Evolutionary conservation across 2,888 invertebrate species (phyloP).

Genomic region (Chymomyza procnemis): DNA sequence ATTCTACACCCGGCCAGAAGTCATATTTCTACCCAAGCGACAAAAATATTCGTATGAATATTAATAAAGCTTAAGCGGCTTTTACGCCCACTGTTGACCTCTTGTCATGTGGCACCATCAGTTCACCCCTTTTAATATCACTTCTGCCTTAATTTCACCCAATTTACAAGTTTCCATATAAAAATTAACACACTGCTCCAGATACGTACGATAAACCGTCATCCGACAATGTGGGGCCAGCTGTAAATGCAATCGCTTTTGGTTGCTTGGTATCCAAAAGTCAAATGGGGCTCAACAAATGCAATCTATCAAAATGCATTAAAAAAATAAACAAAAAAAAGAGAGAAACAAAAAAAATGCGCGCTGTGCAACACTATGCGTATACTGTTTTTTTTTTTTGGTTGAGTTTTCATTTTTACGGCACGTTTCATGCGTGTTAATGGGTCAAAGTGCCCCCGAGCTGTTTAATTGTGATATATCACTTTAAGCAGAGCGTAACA

Average conservation of each 20-base stretch:
- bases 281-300: conserved; percentile 36
- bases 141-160: conserved; percentile 38
- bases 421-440: conserved; percentile 23
- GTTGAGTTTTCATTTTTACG: not conserved
- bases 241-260: not conserved
- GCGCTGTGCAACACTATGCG: not conserved
- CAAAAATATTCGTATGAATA: not conserved
- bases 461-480: conserved; percentile 67
- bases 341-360: conserved; percentile 17
- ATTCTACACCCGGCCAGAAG: not conserved
- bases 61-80: not conserved
- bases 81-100: not conserved
- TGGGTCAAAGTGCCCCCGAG: conserved; percentile 54
- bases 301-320: conserved; percentile 69
- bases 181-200: conserved; percentile 55
- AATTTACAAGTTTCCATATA: conserved; percentile 56
- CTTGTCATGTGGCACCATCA: not conserved
- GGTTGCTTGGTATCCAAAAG: not conserved
- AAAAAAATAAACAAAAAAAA: conserved; percentile 24
- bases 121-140: not conserved
- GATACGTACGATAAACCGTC: not conserved
- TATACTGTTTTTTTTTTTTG: not conserved
- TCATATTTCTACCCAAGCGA: not conserved
- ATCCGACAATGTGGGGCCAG: not conserved
- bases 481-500: conserved; percentile 29